Percentiles rank a stretch among this genome's conserved stretches.
Evolutionary conservation across 2,797 vertebrate genomes (phyloP).

Genomic region (Melanotaenia trifasciata): DNA sequence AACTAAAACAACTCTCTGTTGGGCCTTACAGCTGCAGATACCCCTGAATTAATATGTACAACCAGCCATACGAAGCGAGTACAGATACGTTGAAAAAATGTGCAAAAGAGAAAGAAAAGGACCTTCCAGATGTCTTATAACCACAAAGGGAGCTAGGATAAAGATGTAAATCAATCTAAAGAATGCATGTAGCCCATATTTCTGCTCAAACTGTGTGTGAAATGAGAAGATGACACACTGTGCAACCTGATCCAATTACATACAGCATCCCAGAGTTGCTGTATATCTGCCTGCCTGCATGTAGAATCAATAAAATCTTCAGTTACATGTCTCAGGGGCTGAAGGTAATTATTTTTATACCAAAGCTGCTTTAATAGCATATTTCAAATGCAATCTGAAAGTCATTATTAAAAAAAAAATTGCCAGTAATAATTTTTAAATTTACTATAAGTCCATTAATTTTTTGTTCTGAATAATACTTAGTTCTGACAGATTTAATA

Average conservation of each 20-base stretch:
- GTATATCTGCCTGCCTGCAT: neutral
- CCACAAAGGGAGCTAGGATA: constrained; percentile 18
- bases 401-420: neutral
- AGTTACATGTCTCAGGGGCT: constrained; percentile 11
- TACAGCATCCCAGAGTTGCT: constrained; percentile 13
- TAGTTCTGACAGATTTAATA: neutral
- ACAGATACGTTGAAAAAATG: constrained; percentile 10
- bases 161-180: constrained; percentile 38
- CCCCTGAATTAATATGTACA: constrained; percentile 33
- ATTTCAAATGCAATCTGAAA: neutral
- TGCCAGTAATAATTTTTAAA: neutral
- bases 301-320: constrained; percentile 16
- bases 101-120: neutral
- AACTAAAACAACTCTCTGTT: neutral
- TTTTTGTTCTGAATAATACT: neutral
- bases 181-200: neutral
- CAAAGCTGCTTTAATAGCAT: neutral
- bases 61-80: neutral
- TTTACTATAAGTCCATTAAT: neutral
- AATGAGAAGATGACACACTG: constrained; percentile 10
- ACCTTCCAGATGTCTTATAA: constrained; percentile 25
- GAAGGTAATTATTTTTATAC: constrained; percentile 1
- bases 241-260: constrained; percentile 38
- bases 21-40: constrained; percentile 28
- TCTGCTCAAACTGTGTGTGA: constrained; percentile 30